Conservation (phyloP, 2,113 vertebrate species). For the Rana temporaria region DNA sequence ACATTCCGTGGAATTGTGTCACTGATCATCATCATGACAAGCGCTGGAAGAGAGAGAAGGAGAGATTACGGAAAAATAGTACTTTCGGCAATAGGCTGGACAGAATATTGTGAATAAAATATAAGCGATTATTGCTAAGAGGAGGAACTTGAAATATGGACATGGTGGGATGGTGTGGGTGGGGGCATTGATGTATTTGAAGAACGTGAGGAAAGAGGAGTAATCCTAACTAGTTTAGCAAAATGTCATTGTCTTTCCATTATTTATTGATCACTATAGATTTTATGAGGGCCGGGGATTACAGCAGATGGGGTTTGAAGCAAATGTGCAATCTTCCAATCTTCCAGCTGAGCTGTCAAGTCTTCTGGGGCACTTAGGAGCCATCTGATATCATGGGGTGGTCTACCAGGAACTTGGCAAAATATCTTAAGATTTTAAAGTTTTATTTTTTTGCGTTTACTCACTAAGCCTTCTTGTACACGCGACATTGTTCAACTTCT, state of each 20-base stretch:
- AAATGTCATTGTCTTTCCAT: not conserved
- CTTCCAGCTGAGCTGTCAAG: not conserved
- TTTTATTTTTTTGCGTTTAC: no score
- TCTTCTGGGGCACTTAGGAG: no score
- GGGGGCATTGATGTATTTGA: not conserved
- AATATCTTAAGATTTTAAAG: no score
- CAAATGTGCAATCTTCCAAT: not conserved
- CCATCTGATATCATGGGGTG: no score
- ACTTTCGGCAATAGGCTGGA: not conserved
- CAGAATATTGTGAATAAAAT: not conserved
- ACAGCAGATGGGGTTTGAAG: constrained; percentile 1
- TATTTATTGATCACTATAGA: constrained; percentile 4
- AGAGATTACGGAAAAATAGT: constrained; percentile 1
- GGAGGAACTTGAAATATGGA: constrained; percentile 11
- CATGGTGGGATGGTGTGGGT: constrained; percentile 14
- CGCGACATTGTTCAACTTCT: no score
- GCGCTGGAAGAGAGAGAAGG: constrained; percentile 5
- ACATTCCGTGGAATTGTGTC: constrained; percentile 30
- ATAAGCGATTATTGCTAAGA: not conserved
- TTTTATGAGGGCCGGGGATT: not conserved
- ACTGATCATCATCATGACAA: constrained; percentile 43
- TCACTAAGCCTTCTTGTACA: no score
- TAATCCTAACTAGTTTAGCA: constrained; percentile 6
- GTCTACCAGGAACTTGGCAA: no score
- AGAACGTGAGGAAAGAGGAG: constrained; percentile 5